Percentiles rank a stretch among this genome's conserved stretches.
Evolutionary conservation across 2,888 invertebrate species (phyloP).

Genomic region (Rutpela maculata): DNA sequence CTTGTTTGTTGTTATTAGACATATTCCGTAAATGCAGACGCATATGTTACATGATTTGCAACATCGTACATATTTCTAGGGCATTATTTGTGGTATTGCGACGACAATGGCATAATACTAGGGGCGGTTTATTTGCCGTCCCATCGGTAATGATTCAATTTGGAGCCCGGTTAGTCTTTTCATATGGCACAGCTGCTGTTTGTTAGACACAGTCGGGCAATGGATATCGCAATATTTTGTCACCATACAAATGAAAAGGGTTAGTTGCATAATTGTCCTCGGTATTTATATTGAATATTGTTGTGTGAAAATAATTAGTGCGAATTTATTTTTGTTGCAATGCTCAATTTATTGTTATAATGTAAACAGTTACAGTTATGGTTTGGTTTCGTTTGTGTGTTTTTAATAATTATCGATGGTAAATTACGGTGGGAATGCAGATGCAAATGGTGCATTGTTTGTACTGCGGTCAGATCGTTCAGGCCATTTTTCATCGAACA

Average conservation of each 20-base stretch:
- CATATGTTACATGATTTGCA: slow-evolving; percentile 61
- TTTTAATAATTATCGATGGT: background rate
- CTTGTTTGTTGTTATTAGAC: slow-evolving; percentile 57
- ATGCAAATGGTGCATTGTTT: slow-evolving; percentile 9
- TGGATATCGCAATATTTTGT: slow-evolving; percentile 40
- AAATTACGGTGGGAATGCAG: background rate
- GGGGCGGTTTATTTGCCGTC: slow-evolving; percentile 73
- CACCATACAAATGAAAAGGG: slow-evolving; percentile 31
- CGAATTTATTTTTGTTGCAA: background rate
- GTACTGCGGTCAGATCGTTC: background rate
- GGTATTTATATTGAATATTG: background rate
- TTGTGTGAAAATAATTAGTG: background rate
- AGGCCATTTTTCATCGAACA: slow-evolving; percentile 51
- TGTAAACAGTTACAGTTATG: background rate
- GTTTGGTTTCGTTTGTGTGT: background rate
- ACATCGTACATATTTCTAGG: slow-evolving; percentile 55
- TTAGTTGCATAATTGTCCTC: slow-evolving; percentile 23
- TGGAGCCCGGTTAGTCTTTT: slow-evolving; percentile 73
- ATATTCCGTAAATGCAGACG: slow-evolving; percentile 55
- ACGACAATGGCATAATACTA: slow-evolving; percentile 68
- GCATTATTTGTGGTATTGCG: slow-evolving; percentile 65
- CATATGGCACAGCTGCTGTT: slow-evolving; percentile 71
- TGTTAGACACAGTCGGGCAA: slow-evolving; percentile 58
- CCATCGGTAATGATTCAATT: slow-evolving; percentile 74
- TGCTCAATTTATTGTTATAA: background rate